Base-by-base conservation (phyloP, 1,140 invertebrate genomes). In the fruit fly (Drosophila melanogaster) region DNA sequence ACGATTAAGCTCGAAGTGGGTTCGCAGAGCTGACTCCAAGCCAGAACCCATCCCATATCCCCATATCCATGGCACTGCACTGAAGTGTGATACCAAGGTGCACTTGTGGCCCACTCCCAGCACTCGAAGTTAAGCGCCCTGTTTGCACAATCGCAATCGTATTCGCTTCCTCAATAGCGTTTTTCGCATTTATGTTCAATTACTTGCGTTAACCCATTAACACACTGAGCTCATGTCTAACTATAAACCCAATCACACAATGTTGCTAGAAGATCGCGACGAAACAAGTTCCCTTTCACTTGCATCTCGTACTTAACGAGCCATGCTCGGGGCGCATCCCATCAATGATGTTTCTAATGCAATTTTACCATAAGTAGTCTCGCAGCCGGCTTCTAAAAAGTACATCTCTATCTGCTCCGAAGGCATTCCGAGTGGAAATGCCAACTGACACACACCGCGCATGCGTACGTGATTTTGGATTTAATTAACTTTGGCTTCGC, bases 161-260 rank as follows among this genome's bases (percentile, higher is more conserved):
- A 66, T 65, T 72, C 57, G 69, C 56, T 84, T 83, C 76, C 76
- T 69, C 77, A 67, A 76, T 74, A 41, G 19, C 69, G 62, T 49
- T 70, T 49, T 66, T 15, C n/a, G 66, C 61, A 55, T 55, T 79
- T 79, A 70, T 83, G 80, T 79, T 74, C 57, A 77, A 69, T 81
- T 81, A 37, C 55, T 74, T 54, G 60, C 57, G 73, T 78, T 83
- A 83, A 83, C 81, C 70, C 79, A 79, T 83, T 76, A 84, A 70
- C 50, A 66, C 44, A 69, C 80, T 84, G 81, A 85, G 71, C 76
- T 85, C 77, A 85, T 85, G 66, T 30, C 66, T 79, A 76, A 84
- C 76, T 60, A 64, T 79, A 74, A 69, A 55, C 43, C 47, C 37
- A 26, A 44, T 50, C 50, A 67, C 51, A 67, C 50, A 70, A 69